Evolutionary conservation across 2,113 vertebrate species (phyloP).

Genomic region (Vicugna pacos): DNA sequence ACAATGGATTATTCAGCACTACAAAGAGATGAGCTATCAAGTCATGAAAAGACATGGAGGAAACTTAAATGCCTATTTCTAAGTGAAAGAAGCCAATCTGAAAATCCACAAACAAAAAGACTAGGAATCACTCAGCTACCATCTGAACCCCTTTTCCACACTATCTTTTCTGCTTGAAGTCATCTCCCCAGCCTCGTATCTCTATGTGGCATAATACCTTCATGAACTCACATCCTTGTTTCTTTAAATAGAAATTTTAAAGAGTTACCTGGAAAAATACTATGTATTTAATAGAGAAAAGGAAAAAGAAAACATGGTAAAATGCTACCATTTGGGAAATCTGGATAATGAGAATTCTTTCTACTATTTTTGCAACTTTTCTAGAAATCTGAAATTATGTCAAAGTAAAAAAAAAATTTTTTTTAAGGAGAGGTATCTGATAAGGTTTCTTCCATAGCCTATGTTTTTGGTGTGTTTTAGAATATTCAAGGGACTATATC

Average conservation of each 20-base stretch:
- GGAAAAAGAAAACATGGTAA: neutral
- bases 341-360: slow-evolving; percentile 34
- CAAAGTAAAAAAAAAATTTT: neutral
- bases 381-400: slow-evolving; percentile 17
- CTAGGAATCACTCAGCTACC: neutral
- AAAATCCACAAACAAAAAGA: neutral
- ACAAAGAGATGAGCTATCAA: neutral
- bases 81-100: neutral
- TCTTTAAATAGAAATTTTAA: neutral
- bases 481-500: slow-evolving; percentile 12
- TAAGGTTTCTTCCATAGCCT: neutral
- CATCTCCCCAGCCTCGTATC: neutral
- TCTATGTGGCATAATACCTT: neutral
- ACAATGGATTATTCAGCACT: neutral
- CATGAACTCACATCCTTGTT: neutral
- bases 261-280: neutral
- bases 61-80: neutral
- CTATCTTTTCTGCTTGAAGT: neutral
- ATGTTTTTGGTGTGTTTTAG: slow-evolving; percentile 42
- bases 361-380: slow-evolving; percentile 2
- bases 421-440: neutral
- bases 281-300: neutral
- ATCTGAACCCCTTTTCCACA: neutral
- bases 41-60: neutral
- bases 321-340: neutral